Base-by-base conservation (phyloP, 2,888 invertebrate genomes). In the Scrobipalpa atriplicella region DNA sequence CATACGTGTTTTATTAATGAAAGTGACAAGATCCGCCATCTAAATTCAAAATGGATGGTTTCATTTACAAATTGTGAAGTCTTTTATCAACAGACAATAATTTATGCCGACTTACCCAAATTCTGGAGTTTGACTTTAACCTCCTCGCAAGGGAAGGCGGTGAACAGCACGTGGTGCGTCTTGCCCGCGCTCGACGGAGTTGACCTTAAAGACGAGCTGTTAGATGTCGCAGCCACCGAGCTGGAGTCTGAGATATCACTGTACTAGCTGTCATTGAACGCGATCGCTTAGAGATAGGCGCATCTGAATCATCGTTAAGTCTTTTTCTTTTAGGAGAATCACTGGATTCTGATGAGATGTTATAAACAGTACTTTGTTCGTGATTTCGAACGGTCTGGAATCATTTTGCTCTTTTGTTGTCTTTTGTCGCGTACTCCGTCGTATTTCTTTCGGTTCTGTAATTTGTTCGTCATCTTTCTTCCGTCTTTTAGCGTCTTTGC, bases 341-440 rank as follows among this genome's bases (percentile, higher is more conserved):
- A 66, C 81, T 78, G 0, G 87, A 85, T 16, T 78, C 83, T 0
- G 84, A 79, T 0, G 88, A 88, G 11, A 81, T 39, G 69, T 80
- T 83, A 65, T 89, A 89, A 0, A 89, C 83, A 0, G 80, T 75
- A 71, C 90, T 91, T 54, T 84, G 78, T 62, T 90, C 87, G 18
- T 76, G 41, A 29, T 71, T 61, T 13, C 65, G 19, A 7, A 52
- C 19, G 9, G 19, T 67, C 63, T 61, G 67, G 56, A 56, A n/a
- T 56, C 19, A 36, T 39, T 60, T 1, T 60, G 18, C 36, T 60
- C 39, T 63, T 63, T 51, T 11, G 68, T 68, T 3, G 72, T 75
- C 66, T 69, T 82, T 21, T 85, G 84, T 39, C 89, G 77, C 68
- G 69, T 84, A 73, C 89, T 91, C 64, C 89, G 80, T 52, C 89